Percentiles rank a stretch among this genome's conserved stretches.
Evolutionary conservation across 2,113 vertebrate species (phyloP).

Genomic region (Cichladusa arquata): DNA sequence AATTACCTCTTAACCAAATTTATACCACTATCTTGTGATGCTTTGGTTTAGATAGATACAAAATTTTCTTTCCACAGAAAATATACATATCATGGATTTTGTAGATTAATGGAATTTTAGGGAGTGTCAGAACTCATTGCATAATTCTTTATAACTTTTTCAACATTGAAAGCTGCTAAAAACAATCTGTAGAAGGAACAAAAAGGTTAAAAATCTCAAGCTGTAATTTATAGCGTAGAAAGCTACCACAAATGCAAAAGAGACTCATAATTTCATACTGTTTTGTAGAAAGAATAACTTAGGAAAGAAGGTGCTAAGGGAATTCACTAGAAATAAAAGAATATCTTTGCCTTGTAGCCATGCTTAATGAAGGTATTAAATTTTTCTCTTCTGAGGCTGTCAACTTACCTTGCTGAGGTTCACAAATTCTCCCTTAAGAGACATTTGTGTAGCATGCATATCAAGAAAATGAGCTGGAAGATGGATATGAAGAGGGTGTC

Average conservation of each 20-base stretch:
- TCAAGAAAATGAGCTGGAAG: conserved; percentile 8
- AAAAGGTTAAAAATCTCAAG: background rate
- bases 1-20: background rate
- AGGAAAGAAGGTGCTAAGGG: background rate
- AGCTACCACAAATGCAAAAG: background rate
- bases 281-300: conserved; percentile 3
- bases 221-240: background rate
- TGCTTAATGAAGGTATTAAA: conserved; percentile 21
- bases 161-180: background rate
- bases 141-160: background rate
- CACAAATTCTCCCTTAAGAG: conserved; percentile 26
- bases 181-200: background rate
- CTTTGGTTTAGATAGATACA: background rate
- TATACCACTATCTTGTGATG: background rate
- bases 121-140: background rate
- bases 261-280: background rate
- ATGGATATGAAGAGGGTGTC: background rate
- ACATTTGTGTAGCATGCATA: background rate
- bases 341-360: conserved; percentile 15
- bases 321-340: conserved; percentile 17
- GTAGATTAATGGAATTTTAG: background rate
- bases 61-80: background rate
- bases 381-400: conserved; percentile 9
- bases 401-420: background rate
- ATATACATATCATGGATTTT: background rate